phyloP scores from a whole-genome alignment of 2,888 invertebrate genomes.

The Amphipyra tragopoginis region DNA sequence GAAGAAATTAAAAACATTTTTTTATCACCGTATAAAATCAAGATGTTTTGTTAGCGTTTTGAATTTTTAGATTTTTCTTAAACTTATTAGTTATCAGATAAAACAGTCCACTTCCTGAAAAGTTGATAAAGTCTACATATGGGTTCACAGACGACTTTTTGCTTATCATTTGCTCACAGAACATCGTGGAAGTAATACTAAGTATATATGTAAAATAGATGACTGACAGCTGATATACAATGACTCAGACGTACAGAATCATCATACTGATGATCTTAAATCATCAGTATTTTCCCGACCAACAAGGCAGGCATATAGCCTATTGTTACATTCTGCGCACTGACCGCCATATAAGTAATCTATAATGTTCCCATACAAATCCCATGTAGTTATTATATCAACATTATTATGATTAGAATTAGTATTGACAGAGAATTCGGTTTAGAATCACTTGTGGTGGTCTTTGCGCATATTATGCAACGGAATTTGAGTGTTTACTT shows the following conservation, averaged over 20 bases:
- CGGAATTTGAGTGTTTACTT: neutral
- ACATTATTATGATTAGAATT: constrained; percentile 12
- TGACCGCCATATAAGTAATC: constrained; percentile 38
- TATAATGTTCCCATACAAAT: constrained; percentile 62
- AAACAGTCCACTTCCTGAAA: too few relatives aligned
- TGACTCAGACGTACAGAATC: constrained; percentile 35
- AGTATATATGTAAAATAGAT: constrained; percentile 6
- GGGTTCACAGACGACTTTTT: too few relatives aligned
- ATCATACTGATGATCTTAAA: constrained; percentile 20
- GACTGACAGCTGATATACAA: constrained; percentile 15
- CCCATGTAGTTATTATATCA: constrained; percentile 10
- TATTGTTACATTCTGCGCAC: constrained; percentile 55
- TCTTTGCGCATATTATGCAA: neutral
- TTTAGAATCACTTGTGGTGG: constrained; percentile 30
- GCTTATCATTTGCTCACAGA: too few relatives aligned
- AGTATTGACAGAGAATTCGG: constrained; percentile 23
- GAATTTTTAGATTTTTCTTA: too few relatives aligned
- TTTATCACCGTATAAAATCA: too few relatives aligned
- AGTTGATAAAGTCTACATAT: too few relatives aligned
- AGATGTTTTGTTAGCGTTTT: too few relatives aligned
- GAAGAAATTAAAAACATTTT: too few relatives aligned
- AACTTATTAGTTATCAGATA: too few relatives aligned
- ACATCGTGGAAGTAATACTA: constrained; percentile 10
- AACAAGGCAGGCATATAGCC: constrained; percentile 43
- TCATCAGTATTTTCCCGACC: constrained; percentile 35